These are phyloP conservation scores for Antechinus flavipes DNA, from an alignment of 2,113 vertebrate species.

Conservation along the genomic window DNA sequence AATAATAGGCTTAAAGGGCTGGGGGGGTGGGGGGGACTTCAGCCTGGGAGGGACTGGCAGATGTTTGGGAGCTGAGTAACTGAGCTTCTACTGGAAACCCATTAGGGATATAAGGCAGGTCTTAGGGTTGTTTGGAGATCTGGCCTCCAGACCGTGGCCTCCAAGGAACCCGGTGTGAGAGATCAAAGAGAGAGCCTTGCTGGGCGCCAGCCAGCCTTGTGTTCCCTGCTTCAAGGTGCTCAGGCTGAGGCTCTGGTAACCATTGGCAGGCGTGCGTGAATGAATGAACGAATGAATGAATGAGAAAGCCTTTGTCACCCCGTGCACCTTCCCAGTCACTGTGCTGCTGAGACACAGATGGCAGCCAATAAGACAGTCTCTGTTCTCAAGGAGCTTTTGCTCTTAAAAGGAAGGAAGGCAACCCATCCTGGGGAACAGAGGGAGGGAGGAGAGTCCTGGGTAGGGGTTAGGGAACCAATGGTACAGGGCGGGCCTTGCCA, in stretches of 20 bases:
- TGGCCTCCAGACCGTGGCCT: conserved; percentile 32
- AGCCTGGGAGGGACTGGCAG: neutral
- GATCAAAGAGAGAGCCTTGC: conserved; percentile 32
- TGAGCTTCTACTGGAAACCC: neutral
- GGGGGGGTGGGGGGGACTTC: neutral
- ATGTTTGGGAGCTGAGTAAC: neutral
- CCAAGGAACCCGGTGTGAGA: conserved; percentile 34
- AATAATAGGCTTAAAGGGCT: neutral
- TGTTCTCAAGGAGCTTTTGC: neutral
- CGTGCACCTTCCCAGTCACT: neutral
- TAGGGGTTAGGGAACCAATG: neutral
- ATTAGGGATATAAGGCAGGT: neutral
- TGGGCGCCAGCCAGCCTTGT: neutral
- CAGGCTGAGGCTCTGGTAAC: neutral
- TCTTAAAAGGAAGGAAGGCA: neutral
- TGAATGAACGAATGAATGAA: neutral
- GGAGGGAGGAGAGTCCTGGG: too few relatives aligned
- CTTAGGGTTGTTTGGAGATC: neutral
- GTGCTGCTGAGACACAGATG: neutral
- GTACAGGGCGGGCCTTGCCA: neutral
- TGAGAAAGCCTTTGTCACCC: neutral
- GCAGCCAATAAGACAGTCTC: neutral
- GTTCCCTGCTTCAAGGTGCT: conserved; percentile 19
- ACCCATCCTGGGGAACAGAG: neutral
- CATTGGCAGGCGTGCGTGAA: neutral